A percentile compares a stretch with the other conserved stretches of the same genome.
phyloP scores from a whole-genome alignment of 1,140 invertebrate species.

The Macrocentrus cingulum region DNA sequence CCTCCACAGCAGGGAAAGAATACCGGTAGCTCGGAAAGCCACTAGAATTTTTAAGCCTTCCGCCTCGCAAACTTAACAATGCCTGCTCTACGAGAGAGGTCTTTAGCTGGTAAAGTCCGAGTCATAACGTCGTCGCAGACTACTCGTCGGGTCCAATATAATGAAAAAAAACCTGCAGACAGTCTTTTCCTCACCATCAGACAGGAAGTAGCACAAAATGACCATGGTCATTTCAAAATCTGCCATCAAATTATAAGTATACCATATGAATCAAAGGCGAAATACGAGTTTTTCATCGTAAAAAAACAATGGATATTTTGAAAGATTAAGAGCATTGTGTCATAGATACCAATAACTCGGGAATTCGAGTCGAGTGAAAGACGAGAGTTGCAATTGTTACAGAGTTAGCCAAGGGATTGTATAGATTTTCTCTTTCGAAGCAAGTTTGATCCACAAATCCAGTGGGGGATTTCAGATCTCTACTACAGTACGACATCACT shows the following conservation, averaged over 20 bases:
- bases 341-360: not conserved
- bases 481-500: not conserved
- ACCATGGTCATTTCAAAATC: no score
- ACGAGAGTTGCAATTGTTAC: constrained; percentile 12
- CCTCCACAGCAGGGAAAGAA: constrained; percentile 6
- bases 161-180: not conserved
- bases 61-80: constrained; percentile 46
- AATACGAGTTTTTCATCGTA: not conserved
- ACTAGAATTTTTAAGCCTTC: constrained; percentile 47
- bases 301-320: not conserved
- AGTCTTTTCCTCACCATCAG: constrained; percentile 7
- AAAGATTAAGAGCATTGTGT: not conserved
- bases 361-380: not conserved
- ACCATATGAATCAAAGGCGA: no score
- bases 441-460: constrained; percentile 11
- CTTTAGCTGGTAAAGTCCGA: constrained; percentile 24
- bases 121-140: constrained; percentile 9
- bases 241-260: no score
- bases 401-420: constrained; percentile 9
- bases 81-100: constrained; percentile 30
- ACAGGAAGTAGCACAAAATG: constrained; percentile 9
- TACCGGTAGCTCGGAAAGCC: constrained; percentile 24
- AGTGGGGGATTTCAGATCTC: constrained; percentile 4
- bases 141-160: not conserved
- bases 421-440: not conserved